phyloP scores from a whole-genome alignment of 2,888 invertebrate species.

The Sclerodermus sp. region DNA sequence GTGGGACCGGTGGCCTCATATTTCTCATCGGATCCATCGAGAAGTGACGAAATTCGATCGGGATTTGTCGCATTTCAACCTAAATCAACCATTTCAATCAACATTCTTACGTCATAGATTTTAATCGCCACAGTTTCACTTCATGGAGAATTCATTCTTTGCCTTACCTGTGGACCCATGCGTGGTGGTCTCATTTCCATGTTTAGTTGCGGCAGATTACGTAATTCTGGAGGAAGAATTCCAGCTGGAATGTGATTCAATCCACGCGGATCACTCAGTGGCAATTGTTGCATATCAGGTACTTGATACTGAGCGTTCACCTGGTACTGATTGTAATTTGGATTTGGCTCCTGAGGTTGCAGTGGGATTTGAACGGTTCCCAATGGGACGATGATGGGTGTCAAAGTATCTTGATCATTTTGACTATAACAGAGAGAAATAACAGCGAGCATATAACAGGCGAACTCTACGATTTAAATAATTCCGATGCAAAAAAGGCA shows the following conservation, averaged over 20 bases:
- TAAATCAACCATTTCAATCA: conserved; percentile 14
- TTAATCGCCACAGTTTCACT: too few relatives aligned
- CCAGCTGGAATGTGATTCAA: conserved; percentile 45
- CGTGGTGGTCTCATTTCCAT: conserved; percentile 49
- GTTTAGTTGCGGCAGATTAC: conserved; percentile 43
- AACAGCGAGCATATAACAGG: too few relatives aligned
- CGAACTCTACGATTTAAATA: too few relatives aligned
- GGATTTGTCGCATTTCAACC: conserved; percentile 57
- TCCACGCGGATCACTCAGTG: conserved; percentile 43
- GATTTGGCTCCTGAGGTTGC: conserved; percentile 39
- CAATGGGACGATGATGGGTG: conserved; percentile 51
- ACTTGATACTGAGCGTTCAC: conserved; percentile 48
- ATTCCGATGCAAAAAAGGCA: too few relatives aligned
- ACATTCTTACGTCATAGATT: too few relatives aligned
- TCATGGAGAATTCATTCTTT: too few relatives aligned
- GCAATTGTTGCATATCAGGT: conserved; percentile 47
- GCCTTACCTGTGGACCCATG: conserved; percentile 31
- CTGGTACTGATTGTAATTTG: conserved; percentile 47
- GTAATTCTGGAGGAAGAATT: conserved; percentile 39
- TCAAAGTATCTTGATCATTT: conserved; percentile 50
- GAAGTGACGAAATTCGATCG: conserved; percentile 59
- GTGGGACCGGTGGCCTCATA: conserved; percentile 59
- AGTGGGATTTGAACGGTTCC: conserved; percentile 50
- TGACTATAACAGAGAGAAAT: too few relatives aligned
- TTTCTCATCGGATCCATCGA: conserved; percentile 63